phyloP scores from a whole-genome alignment of 2,797 vertebrate species.

The Ammospiza maritima region DNA sequence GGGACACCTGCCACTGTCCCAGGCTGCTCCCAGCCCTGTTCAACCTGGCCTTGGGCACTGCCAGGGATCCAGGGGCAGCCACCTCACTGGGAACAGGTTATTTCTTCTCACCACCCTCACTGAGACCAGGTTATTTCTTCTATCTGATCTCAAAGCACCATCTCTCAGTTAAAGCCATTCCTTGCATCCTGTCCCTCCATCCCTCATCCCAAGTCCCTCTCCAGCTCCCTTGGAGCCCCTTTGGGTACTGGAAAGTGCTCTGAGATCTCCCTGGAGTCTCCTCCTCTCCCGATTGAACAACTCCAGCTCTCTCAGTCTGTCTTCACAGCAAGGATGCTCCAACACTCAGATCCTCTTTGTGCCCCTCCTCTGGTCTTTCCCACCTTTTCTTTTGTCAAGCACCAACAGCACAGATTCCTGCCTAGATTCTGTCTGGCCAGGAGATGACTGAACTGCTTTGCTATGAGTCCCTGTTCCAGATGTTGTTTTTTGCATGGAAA shows the following conservation, averaged over 20 bases:
- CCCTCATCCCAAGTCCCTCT: background rate
- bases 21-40: accelerated
- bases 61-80: background rate
- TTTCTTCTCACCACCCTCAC: accelerated
- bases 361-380: background rate
- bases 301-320: background rate
- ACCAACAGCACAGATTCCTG: background rate
- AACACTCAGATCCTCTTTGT: background rate
- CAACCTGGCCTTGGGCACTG: accelerated
- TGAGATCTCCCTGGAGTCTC: background rate
- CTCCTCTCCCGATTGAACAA: background rate
- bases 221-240: background rate
- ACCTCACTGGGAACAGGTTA: background rate
- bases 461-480: background rate
- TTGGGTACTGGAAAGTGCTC: background rate
- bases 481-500: background rate
- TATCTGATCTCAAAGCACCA: background rate
- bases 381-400: background rate
- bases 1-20: background rate
- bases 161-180: background rate
- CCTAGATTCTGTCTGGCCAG: background rate
- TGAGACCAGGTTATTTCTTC: background rate
- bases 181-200: background rate
- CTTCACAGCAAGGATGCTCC: background rate
- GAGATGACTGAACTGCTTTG: background rate